Evolutionary conservation across 2,113 vertebrate species (phyloP).

Genomic region (Mola mola): DNA sequence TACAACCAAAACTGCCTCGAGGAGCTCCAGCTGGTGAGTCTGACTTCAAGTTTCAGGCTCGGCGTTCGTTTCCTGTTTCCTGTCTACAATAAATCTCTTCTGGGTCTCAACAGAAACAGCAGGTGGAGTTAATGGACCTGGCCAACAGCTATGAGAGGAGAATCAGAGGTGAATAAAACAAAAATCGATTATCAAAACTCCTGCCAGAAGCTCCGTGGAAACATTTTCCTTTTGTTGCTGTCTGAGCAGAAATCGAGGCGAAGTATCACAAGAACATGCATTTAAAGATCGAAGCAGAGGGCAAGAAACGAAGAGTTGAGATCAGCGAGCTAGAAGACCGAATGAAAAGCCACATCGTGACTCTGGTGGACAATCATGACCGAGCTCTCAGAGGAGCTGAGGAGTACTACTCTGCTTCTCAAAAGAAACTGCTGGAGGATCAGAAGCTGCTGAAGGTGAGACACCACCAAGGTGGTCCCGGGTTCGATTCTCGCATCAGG

Average conservation of each 20-base stretch:
- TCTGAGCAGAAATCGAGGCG: constrained; percentile 83
- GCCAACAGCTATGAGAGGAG: constrained; percentile 83
- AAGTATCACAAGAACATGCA: constrained; percentile 85
- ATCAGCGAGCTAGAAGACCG: constrained; percentile 83
- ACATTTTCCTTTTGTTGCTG: not conserved
- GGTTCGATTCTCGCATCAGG: too few relatives aligned
- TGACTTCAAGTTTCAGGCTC: too few relatives aligned
- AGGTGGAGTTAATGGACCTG: constrained; percentile 85
- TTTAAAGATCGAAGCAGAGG: constrained; percentile 76
- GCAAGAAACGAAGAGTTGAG: constrained; percentile 81
- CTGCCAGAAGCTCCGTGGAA: not conserved
- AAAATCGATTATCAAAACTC: not conserved
- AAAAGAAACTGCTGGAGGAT: constrained; percentile 82
- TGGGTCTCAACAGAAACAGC: constrained; percentile 84
- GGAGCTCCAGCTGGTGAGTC: constrained; percentile 86
- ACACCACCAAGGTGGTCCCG: too few relatives aligned
- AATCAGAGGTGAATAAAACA: constrained; percentile 81
- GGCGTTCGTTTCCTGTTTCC: not conserved
- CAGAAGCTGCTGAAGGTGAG: constrained; percentile 87
- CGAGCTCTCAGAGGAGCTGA: constrained; percentile 84
- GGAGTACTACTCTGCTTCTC: constrained; percentile 81
- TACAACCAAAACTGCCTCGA: constrained; percentile 78
- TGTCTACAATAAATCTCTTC: not conserved
- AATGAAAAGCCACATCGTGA: constrained; percentile 80
- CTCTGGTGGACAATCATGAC: constrained; percentile 84